Percentiles rank a stretch among this genome's conserved stretches.
phyloP scores from a whole-genome alignment of 2,113 vertebrate species.

The Grallaria varia region DNA sequence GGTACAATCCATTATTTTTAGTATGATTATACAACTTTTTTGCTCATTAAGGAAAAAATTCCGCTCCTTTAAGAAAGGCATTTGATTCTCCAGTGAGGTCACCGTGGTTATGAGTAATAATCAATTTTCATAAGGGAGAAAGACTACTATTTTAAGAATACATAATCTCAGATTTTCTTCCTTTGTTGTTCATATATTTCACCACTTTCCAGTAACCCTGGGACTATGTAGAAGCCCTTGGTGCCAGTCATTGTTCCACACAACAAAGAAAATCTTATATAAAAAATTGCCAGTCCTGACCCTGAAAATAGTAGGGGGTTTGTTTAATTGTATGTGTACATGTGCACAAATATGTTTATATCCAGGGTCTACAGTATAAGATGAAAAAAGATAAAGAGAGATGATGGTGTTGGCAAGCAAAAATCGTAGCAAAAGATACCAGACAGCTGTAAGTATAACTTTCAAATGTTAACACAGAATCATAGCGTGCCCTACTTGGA shows the following conservation, averaged over 20 bases:
- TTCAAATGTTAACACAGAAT: not conserved
- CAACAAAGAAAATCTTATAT: not conserved
- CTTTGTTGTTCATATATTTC: not conserved
- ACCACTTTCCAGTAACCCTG: not conserved
- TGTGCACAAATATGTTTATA: not conserved
- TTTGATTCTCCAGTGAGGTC: not conserved
- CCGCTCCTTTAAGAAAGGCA: not conserved
- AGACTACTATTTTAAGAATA: not conserved
- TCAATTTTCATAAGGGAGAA: not conserved
- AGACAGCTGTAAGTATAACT: not conserved
- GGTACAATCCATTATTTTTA: not conserved
- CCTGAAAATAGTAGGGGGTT: not conserved
- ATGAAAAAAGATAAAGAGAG: not conserved
- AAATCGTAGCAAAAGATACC: not conserved
- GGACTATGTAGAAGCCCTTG: not conserved
- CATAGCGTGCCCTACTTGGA: not conserved
- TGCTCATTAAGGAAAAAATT: not conserved
- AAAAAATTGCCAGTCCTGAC: not conserved
- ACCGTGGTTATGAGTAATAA: not conserved
- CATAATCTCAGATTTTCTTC: not conserved
- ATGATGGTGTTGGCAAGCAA: not conserved
- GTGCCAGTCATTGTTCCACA: not conserved
- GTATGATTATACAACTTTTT: not conserved
- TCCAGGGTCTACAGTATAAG: not conserved
- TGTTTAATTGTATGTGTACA: not conserved